Percentiles rank a stretch among this genome's conserved stretches.
Conservation (phyloP, 2,113 vertebrate genomes). For the Equus quagga region DNA sequence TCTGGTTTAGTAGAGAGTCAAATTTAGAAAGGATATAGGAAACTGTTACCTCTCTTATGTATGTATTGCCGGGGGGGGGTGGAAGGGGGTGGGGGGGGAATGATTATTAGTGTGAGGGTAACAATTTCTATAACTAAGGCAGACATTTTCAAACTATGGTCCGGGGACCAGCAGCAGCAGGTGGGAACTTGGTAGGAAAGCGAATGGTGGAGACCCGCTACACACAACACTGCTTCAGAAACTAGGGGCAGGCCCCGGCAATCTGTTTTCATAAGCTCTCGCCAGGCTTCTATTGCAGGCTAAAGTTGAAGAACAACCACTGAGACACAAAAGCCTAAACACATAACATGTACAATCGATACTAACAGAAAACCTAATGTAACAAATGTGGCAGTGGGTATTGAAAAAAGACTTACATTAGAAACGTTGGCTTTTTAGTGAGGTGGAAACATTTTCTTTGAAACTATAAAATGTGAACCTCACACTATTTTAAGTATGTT, state of each 20-base stretch:
- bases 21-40: conserved; percentile 35
- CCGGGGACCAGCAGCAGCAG: not conserved
- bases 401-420: not conserved
- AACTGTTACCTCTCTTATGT: not conserved
- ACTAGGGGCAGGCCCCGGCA: no score
- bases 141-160: conserved; percentile 22
- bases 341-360: not conserved
- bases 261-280: not conserved
- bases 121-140: not conserved
- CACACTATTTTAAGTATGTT: not conserved
- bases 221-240: not conserved
- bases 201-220: not conserved
- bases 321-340: conserved; percentile 17
- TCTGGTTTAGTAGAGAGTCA: not conserved
- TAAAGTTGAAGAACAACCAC: not conserved
- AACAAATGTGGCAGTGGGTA: not conserved
- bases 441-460: conserved; percentile 42
- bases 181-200: conserved; percentile 19
- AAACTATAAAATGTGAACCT: not conserved
- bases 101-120: not conserved
- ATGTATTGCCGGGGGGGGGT: not conserved
- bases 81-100: no score
- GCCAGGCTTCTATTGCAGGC: not conserved
- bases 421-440: conserved; percentile 12
- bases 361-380: not conserved